These are phyloP conservation scores for Troides helena DNA, from an alignment of 2,888 invertebrate species.

Conservation along the genomic window DNA sequence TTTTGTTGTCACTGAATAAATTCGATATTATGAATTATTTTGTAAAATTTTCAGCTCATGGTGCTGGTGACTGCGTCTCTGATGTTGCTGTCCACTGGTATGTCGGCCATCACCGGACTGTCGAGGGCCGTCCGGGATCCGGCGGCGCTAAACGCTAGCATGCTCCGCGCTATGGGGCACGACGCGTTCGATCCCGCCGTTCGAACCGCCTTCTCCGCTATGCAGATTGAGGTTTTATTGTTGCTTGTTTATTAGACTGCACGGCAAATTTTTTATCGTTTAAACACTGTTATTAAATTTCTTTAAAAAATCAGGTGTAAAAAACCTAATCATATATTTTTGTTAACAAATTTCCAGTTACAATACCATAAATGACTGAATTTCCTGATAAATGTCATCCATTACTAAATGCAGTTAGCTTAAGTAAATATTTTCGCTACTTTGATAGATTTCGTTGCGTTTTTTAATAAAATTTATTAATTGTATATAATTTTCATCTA, in stretches of 20 bases:
- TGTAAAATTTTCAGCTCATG: conserved; percentile 49
- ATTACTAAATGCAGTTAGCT: no score
- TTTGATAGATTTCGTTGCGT: no score
- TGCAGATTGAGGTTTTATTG: conserved; percentile 63
- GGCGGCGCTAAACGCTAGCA: conserved; percentile 56
- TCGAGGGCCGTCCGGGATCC: conserved; percentile 59
- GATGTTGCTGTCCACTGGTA: conserved; percentile 58
- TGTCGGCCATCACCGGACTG: conserved; percentile 52
- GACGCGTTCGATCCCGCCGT: conserved; percentile 55
- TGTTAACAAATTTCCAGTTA: no score
- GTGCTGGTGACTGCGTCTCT: conserved; percentile 57
- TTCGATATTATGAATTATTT: not conserved
- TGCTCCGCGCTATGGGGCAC: conserved; percentile 58
- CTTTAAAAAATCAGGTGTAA: no score
- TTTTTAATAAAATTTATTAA: no score
- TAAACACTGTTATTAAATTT: no score
- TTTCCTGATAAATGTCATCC: no score
- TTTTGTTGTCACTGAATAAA: not conserved
- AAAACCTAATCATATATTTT: no score
- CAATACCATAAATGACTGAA: no score
- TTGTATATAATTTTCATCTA: no score
- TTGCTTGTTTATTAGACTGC: not conserved
- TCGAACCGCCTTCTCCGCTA: conserved; percentile 59
- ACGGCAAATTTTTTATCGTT: no score
- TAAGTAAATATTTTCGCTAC: no score